Evolutionary conservation across 2,113 vertebrate species (phyloP).

Genomic region (Origma solitaria): DNA sequence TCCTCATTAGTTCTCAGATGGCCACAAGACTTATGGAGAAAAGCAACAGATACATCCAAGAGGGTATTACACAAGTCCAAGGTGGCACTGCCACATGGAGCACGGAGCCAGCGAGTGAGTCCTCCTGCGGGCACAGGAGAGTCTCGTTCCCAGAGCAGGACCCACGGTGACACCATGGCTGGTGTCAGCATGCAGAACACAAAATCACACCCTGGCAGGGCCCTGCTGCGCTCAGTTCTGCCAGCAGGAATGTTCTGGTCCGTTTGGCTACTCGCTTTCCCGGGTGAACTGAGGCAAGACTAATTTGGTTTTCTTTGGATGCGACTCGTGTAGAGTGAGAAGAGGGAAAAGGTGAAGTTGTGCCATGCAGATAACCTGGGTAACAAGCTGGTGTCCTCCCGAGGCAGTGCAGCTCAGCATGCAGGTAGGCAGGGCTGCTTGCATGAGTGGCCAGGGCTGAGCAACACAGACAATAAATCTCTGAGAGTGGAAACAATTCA

Average conservation of each 20-base stretch:
- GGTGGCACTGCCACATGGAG: background rate
- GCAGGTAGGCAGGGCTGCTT: background rate
- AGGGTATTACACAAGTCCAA: background rate
- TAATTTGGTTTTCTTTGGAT: background rate
- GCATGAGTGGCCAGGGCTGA: background rate
- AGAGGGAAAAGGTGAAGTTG: background rate
- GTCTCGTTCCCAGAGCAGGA: background rate
- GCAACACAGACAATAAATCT: background rate
- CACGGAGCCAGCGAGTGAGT: rapidly evolving
- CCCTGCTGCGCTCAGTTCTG: background rate
- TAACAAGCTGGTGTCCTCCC: background rate
- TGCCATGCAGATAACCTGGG: background rate
- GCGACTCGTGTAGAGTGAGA: background rate
- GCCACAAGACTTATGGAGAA: background rate
- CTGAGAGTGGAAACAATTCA: conserved; percentile 16
- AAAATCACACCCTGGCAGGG: background rate
- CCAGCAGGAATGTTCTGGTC: background rate
- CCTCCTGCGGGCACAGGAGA: background rate
- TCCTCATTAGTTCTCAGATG: background rate
- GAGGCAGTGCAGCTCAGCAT: background rate
- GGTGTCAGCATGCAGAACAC: background rate
- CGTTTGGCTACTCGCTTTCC: background rate
- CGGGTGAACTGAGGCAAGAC: background rate
- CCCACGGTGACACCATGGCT: rapidly evolving
- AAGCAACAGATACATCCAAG: background rate